These are phyloP conservation scores for Cirrhinus molitorella DNA, from an alignment of 2,797 vertebrate species.

Conservation along the genomic window DNA sequence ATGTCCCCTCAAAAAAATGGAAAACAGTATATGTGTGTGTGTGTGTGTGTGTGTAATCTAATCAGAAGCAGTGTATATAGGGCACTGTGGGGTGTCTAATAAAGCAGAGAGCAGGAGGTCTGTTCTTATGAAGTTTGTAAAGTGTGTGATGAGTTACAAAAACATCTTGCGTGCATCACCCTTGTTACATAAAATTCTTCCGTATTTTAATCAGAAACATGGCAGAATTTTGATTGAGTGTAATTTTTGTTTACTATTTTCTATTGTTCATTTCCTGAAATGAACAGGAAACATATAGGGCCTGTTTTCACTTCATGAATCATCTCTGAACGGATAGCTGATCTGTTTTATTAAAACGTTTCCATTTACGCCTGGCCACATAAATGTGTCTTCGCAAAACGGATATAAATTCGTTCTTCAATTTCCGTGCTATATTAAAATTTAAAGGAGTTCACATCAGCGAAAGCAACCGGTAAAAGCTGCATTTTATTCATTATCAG, in stretches of 20 bases:
- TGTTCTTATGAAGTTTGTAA: constrained; percentile 98
- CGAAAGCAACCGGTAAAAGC: too few relatives aligned
- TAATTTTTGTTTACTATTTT: constrained; percentile 28
- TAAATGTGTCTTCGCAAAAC: too few relatives aligned
- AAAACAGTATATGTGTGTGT: background rate
- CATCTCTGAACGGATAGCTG: too few relatives aligned
- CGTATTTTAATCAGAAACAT: constrained; percentile 87
- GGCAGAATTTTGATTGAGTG: constrained; percentile 63
- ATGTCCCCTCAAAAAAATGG: too few relatives aligned
- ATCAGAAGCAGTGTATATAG: constrained; percentile 98
- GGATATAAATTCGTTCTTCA: too few relatives aligned
- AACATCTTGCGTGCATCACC: constrained; percentile 93
- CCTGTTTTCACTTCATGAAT: too few relatives aligned
- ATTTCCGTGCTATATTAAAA: too few relatives aligned
- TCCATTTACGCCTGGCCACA: too few relatives aligned
- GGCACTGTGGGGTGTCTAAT: constrained; percentile 91
- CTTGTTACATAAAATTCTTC: constrained; percentile 93
- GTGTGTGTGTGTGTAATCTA: constrained; percentile 86
- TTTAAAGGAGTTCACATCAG: too few relatives aligned
- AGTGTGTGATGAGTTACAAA: constrained; percentile 97
- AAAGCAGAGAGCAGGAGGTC: constrained; percentile 91
- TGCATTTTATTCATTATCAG: too few relatives aligned
- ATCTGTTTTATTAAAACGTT: too few relatives aligned
- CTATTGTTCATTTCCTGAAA: constrained; percentile 23
- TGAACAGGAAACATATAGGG: background rate